These are phyloP conservation scores for Grammomys surdaster DNA, from an alignment of 2,113 vertebrate genomes.

Conservation along the genomic window DNA sequence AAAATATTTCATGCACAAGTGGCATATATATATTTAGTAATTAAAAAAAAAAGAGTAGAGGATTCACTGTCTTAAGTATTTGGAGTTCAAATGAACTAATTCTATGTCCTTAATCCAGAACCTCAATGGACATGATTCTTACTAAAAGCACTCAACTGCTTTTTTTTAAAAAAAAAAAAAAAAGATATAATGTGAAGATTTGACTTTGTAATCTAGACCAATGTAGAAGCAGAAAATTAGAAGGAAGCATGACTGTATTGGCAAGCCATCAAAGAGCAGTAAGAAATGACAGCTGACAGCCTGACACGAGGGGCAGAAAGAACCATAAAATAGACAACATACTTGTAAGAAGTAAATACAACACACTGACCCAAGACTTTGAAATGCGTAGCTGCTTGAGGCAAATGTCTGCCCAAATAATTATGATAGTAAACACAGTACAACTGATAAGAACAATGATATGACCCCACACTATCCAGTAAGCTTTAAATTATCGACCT, in stretches of 20 bases:
- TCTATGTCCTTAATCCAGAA: conserved; percentile 17
- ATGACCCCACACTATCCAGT: neutral
- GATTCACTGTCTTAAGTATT: neutral
- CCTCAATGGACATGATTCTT: neutral
- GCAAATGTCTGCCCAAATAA: conserved; percentile 22
- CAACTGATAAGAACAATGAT: neutral
- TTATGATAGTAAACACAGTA: neutral
- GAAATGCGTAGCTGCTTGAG: neutral
- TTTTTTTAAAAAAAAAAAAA: neutral
- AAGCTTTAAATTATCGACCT: neutral
- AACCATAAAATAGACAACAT: conserved; percentile 50
- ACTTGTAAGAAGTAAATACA: conserved; percentile 27
- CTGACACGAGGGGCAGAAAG: neutral
- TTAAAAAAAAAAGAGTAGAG: conserved; percentile 47
- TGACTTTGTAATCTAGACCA: conserved; percentile 75
- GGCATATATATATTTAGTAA: conserved; percentile 7
- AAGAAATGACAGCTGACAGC: conserved; percentile 68
- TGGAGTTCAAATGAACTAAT: neutral
- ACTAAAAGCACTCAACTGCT: conserved; percentile 16
- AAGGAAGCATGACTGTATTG: conserved; percentile 45
- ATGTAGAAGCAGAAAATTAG: conserved; percentile 65
- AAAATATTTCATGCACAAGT: neutral
- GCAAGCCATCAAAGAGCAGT: conserved; percentile 35
- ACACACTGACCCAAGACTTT: conserved; percentile 23
- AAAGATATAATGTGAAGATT: neutral